These are phyloP conservation scores for Sebastes baramenuke DNA, from an alignment of 2,797 vertebrate genomes.

Conservation along the genomic window DNA sequence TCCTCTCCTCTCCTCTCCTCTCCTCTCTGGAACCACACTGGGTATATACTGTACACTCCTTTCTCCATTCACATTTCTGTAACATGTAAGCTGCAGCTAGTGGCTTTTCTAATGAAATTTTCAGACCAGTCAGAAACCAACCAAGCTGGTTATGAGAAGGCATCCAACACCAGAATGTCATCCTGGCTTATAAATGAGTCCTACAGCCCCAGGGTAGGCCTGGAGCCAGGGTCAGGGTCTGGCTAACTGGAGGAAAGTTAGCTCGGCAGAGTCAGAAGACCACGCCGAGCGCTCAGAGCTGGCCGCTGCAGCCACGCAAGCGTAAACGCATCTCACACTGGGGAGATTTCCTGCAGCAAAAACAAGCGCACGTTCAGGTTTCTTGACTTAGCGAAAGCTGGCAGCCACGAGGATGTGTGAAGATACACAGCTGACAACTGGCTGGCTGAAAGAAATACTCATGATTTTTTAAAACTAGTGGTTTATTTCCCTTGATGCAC, in stretches of 20 bases:
- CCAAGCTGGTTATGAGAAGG: conserved; percentile 14
- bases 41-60: neutral
- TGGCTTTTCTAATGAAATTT: conserved; percentile 55
- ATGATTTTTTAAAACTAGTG: conserved; percentile 14
- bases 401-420: conserved; percentile 7
- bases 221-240: conserved; percentile 42
- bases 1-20: neutral
- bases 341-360: conserved; percentile 40
- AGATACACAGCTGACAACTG: conserved; percentile 24
- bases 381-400: conserved; percentile 45
- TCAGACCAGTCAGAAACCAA: conserved; percentile 37
- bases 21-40: neutral
- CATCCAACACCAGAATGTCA: conserved; percentile 55
- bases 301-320: conserved; percentile 24
- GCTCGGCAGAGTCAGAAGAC: conserved; percentile 11
- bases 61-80: conserved; percentile 2
- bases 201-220: conserved; percentile 26
- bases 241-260: conserved; percentile 16
- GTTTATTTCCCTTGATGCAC: conserved; percentile 32
- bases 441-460: conserved; percentile 15
- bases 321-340: conserved; percentile 15
- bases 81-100: conserved; percentile 23
- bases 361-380: conserved; percentile 26
- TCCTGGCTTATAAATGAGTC: conserved; percentile 49
- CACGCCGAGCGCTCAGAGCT: neutral